Evolutionary conservation across 2,888 invertebrate genomes (phyloP), one percentile per base, ranked within the genome.

Genomic region (Hemistola chrysoprasaria): DNA sequence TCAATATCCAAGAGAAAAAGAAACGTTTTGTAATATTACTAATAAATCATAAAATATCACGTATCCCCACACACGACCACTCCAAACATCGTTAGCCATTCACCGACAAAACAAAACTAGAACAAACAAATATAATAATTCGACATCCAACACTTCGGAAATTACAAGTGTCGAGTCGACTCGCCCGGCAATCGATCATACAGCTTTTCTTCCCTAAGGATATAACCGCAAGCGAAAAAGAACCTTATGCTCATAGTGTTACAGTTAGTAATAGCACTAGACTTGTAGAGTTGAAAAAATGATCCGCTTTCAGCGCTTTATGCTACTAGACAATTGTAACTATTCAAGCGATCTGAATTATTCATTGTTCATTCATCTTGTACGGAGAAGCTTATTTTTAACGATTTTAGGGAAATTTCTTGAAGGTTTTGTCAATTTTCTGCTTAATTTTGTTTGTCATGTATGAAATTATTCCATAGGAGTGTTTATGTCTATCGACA

Each of bases 111-210:
- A 52, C 53, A 51, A 56, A 59, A 56, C 56, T 42, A 44, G 39
- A 57, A 53, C 56, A 38, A 57, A 53, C 56, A 56, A 61, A 61
- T 53, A 60, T 49, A 44, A 62, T 57, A 59, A 62, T 54, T 49
- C 45, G 47, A 54, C 51, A 48, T 38, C 55, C 57, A 42, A 49
- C 44, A 64, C 56, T 67, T 60, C 50, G 59, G 64, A 64, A 63
- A 68, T 68, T 65, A 65, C 65, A 57, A 62, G 50, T 56, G 64
- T 62, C 62, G 54, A 55, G 60, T 54, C 44, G 53, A 53, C 57
- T 62, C 33, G 37, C 40, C 28, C 52, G 44, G 53, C 50, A 54
- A 68, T 68, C 67, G 62, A 68, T 68, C 67, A 66, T 63, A 59
- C 46, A 26, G 36, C 35, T 28, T 35, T 38, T 39, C 40, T 43